A percentile compares a stretch with the other conserved stretches of the same genome.
phyloP scores from a whole-genome alignment of 2,113 vertebrate genomes.

The Dissostichus mawsoni region DNA sequence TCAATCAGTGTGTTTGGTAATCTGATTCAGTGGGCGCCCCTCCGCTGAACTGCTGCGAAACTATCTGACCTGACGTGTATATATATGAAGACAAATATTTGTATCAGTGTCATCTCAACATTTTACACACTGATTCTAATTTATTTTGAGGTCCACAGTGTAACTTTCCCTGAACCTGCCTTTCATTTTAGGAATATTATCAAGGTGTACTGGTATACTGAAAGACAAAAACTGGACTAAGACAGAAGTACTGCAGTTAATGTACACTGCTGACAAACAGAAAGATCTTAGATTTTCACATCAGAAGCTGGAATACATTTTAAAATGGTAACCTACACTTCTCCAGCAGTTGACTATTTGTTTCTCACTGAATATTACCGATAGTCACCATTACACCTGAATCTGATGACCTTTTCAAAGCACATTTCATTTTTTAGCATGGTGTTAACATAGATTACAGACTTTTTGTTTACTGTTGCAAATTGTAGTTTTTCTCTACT shows the following conservation, averaged over 20 bases:
- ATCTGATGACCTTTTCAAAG: neutral
- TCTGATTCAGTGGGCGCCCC: constrained; percentile 71
- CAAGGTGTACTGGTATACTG: neutral
- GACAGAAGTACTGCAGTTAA: neutral
- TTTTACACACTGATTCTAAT: constrained; percentile 19
- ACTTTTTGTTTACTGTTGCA: too few species aligned
- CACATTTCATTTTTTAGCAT: neutral
- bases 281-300: neutral
- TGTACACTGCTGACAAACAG: neutral
- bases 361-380: too few species aligned
- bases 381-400: neutral
- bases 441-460: neutral
- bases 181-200: neutral
- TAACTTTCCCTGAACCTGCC: neutral
- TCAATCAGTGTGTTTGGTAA: constrained; percentile 77
- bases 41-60: constrained; percentile 61
- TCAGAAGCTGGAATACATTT: constrained; percentile 9
- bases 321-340: neutral
- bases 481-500: neutral
- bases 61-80: constrained; percentile 31
- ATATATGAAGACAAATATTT: neutral
- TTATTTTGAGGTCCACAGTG: constrained; percentile 23
- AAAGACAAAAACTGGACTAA: neutral
- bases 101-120: neutral
- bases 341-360: neutral